phyloP scores from a whole-genome alignment of 1,140 invertebrate species.

The Papilio machaon region DNA sequence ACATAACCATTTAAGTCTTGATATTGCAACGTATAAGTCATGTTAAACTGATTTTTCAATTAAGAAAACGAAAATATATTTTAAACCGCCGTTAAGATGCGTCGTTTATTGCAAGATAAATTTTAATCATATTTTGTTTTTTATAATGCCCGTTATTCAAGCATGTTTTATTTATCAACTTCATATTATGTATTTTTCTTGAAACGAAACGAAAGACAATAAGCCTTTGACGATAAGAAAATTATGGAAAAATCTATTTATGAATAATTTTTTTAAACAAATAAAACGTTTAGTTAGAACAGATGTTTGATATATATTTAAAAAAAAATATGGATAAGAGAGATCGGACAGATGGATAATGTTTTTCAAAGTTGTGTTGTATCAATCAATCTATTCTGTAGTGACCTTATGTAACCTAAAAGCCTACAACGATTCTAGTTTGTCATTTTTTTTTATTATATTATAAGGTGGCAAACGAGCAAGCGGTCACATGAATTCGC shows the following conservation, averaged over 20 bases:
- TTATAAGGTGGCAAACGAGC: too few species aligned
- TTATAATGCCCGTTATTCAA: neutral
- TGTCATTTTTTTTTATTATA: too few species aligned
- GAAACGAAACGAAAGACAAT: neutral
- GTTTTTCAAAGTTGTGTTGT: too few species aligned
- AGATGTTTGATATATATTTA: neutral
- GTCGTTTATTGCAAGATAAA: slow-evolving; percentile 2
- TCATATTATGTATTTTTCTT: neutral
- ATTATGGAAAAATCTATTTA: neutral
- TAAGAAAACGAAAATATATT: slow-evolving; percentile 28
- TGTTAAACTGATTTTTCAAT: slow-evolving; percentile 35
- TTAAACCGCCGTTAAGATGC: neutral
- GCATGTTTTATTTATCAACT: neutral
- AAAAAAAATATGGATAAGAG: too few species aligned
- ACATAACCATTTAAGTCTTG: slow-evolving; percentile 26
- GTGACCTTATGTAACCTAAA: too few species aligned
- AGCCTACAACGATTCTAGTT: too few species aligned
- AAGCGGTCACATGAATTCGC: too few species aligned
- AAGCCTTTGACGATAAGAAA: neutral
- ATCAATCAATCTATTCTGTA: too few species aligned
- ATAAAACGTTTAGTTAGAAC: neutral
- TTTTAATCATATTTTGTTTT: slow-evolving; percentile 29
- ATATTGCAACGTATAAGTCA: slow-evolving; percentile 22
- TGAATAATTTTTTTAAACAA: neutral
- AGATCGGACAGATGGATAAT: too few species aligned